A percentile compares a stretch with the other conserved stretches of the same genome.
Evolutionary conservation across 2,113 vertebrate genomes (phyloP).

Genomic region (Dasypus novemcinctus): DNA sequence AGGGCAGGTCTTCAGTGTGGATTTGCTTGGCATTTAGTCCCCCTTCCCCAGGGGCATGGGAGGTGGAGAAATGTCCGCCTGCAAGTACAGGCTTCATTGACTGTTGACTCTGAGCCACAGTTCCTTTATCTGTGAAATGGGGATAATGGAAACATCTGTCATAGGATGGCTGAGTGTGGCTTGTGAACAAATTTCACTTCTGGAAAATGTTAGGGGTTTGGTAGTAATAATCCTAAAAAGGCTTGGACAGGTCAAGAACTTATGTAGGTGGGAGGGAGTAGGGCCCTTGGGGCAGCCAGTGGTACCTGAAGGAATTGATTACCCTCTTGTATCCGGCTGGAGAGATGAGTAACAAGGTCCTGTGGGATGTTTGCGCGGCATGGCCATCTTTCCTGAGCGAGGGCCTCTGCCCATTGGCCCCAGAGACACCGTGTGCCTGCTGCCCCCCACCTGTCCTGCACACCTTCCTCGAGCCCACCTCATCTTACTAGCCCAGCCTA

Average conservation of each 20-base stretch:
- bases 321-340: too few species aligned
- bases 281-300: neutral
- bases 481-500: neutral
- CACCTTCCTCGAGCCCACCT: rapidly evolving
- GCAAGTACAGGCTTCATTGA: neutral
- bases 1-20: neutral
- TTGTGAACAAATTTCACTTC: neutral
- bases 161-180: neutral
- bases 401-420: neutral
- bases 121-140: neutral
- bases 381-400: neutral
- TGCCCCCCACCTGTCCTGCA: too few species aligned
- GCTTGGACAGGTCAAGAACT: neutral
- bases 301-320: neutral
- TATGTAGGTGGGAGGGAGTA: neutral
- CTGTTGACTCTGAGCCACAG: neutral
- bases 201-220: neutral
- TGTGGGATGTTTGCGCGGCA: neutral
- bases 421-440: neutral
- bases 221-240: neutral
- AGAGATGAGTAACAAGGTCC: neutral
- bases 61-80: neutral
- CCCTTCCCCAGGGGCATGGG: neutral
- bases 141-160: neutral
- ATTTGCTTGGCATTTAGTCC: neutral